Conservation (phyloP, 2,797 vertebrate genomes). For the Lophotriccus pileatus region DNA sequence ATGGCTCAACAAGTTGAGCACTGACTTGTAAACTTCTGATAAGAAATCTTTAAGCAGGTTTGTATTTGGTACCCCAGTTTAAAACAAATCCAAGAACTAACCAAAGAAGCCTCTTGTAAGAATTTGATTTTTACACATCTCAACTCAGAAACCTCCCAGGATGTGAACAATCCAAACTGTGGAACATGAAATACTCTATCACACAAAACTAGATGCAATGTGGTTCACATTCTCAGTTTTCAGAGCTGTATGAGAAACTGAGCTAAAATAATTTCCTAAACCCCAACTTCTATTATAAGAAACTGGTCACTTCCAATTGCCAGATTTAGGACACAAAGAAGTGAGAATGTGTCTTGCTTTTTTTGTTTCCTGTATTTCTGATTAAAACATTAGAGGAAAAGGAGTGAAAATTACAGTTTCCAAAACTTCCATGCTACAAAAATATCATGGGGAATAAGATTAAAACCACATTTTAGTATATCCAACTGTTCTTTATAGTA, state of each 20-base stretch:
- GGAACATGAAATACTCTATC: background rate
- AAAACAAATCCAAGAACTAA: background rate
- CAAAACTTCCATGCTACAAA: background rate
- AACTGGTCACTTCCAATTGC: background rate
- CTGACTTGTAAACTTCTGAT: background rate
- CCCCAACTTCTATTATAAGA: background rate
- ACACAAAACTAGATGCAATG: background rate
- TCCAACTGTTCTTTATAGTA: background rate
- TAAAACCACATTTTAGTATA: background rate
- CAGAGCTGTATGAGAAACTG: background rate
- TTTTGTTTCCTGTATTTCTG: background rate
- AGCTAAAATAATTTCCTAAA: constrained; percentile 10
- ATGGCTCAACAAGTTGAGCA: background rate
- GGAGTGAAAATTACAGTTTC: background rate
- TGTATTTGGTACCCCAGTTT: background rate
- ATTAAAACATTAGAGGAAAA: background rate
- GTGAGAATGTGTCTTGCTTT: background rate
- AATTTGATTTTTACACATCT: background rate
- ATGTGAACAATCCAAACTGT: background rate
- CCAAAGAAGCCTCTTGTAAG: background rate
- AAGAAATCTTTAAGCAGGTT: background rate
- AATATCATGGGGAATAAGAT: background rate
- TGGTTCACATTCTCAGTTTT: background rate
- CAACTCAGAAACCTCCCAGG: background rate
- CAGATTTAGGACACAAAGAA: background rate